Evolutionary conservation across 2,797 vertebrate genomes (phyloP), one percentile per base, ranked within the genome.

Genomic region (Alca torda): DNA sequence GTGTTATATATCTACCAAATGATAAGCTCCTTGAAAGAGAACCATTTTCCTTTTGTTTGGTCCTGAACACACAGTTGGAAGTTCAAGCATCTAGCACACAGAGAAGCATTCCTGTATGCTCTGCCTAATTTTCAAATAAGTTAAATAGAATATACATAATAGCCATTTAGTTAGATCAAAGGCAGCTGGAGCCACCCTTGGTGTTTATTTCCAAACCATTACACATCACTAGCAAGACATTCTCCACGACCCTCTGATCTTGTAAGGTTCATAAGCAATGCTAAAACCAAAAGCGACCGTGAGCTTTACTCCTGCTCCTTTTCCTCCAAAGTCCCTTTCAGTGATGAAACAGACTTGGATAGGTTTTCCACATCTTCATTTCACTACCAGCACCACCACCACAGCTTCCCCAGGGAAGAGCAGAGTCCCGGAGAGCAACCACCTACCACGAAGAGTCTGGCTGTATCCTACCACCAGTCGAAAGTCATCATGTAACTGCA

Each of bases 121-220:
- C 80, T 90, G 74, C 53, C 84, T 92, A 92, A 89, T 84, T 96
- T 95, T 89, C 84, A 92, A 95, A 56, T 84, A 89, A 90, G 90
- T 84, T 92, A 87, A 94, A 91, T 5, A 94, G 79, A 96, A 95
- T 89, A 92, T 74, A 94, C 43, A 88, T 87, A 96, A 88, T 75
- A 90, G 83, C 41, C 50, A 87, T 90, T 91, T 81, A 89, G 54
- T 61, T 79, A 90, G 74, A 94, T 89, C 70, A 97, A 84, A 95
- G 80, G 59, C 80, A 93, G 70, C 72, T 64, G 39, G 46, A 96
- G 74, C 46, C 88, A 93, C 81, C 84, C 63, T 17, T 83, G 80
- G 84, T 82, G 59, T 90, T 94, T 92, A 92, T 61, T 96, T 96
- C 88, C 92, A 96, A 96, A 93, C 43, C 80, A 92, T 89, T 93